These are phyloP conservation scores for Lordiphosa fenestrarum DNA, from an alignment of 2,888 invertebrate genomes.

Conservation along the genomic window DNA sequence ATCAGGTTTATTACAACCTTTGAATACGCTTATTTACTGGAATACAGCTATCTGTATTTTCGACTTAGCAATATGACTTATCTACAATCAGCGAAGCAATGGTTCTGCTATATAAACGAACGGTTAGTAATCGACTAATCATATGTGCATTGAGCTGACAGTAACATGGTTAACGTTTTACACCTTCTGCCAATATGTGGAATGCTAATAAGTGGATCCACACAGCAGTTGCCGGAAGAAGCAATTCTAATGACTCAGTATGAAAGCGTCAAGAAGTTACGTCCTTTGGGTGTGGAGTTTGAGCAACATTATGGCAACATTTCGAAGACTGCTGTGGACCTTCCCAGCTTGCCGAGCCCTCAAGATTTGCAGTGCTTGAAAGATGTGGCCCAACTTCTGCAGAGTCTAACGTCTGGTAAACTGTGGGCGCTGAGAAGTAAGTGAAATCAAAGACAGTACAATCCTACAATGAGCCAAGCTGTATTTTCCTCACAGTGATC, in stretches of 20 bases:
- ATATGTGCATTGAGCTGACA: background rate
- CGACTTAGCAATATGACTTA: too few relatives aligned
- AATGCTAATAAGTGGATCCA: background rate
- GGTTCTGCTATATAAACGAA: too few relatives aligned
- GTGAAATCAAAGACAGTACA: background rate
- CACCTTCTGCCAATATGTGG: background rate
- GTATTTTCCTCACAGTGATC: slow-evolving; percentile 61
- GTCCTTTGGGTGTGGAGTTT: slow-evolving; percentile 17
- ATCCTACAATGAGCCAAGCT: too few relatives aligned
- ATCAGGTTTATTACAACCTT: too few relatives aligned
- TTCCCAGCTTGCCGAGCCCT: slow-evolving; percentile 8
- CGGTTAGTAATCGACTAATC: too few relatives aligned
- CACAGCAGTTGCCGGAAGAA: background rate
- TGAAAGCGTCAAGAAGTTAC: slow-evolving; percentile 17
- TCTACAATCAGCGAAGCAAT: too few relatives aligned
- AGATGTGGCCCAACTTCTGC: slow-evolving; percentile 28
- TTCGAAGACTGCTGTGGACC: slow-evolving; percentile 14
- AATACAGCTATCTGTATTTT: too few relatives aligned
- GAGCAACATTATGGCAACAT: slow-evolving; percentile 8
- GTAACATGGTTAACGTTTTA: background rate
- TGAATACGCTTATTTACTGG: too few relatives aligned
- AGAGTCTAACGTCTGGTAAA: slow-evolving; percentile 13
- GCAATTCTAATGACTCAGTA: background rate
- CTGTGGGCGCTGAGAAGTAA: slow-evolving; percentile 40
- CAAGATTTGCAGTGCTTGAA: slow-evolving; percentile 38